These are phyloP conservation scores for Leptothorax acervorum DNA, from an alignment of 2,888 invertebrate species.

Conservation along the genomic window DNA sequence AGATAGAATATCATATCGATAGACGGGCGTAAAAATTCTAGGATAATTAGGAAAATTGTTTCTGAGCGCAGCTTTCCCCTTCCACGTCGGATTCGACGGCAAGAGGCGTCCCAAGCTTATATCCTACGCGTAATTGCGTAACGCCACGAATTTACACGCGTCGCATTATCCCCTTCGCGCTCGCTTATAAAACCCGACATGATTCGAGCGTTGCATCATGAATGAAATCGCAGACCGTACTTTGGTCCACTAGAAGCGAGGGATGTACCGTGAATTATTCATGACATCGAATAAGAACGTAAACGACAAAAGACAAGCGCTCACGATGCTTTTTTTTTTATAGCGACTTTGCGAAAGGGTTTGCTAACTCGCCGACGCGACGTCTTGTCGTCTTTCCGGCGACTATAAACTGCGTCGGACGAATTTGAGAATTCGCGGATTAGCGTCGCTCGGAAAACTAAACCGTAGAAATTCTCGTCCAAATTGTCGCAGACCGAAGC, in stretches of 20 bases:
- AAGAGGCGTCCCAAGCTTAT: not conserved
- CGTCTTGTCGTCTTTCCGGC: not conserved
- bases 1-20: not conserved
- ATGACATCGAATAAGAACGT: slow-evolving; percentile 53
- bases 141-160: slow-evolving; percentile 43
- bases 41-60: not conserved
- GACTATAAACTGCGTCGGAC: not conserved
- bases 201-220: slow-evolving; percentile 58
- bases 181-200: slow-evolving; percentile 57
- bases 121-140: slow-evolving; percentile 38
- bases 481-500: not conserved
- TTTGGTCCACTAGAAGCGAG: slow-evolving; percentile 58
- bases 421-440: not conserved
- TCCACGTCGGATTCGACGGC: not conserved
- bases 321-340: slow-evolving; percentile 17
- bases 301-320: slow-evolving; percentile 48
- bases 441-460: not conserved
- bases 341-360: slow-evolving; percentile 21
- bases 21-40: not conserved
- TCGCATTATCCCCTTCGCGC: slow-evolving; percentile 52
- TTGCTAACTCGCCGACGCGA: not conserved
- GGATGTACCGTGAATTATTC: slow-evolving; percentile 58
- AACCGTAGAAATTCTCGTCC: not conserved
- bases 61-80: not conserved
- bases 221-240: slow-evolving; percentile 56